phyloP scores from a whole-genome alignment of 2,797 vertebrate genomes.

The Neosilurus hyrtlii region DNA sequence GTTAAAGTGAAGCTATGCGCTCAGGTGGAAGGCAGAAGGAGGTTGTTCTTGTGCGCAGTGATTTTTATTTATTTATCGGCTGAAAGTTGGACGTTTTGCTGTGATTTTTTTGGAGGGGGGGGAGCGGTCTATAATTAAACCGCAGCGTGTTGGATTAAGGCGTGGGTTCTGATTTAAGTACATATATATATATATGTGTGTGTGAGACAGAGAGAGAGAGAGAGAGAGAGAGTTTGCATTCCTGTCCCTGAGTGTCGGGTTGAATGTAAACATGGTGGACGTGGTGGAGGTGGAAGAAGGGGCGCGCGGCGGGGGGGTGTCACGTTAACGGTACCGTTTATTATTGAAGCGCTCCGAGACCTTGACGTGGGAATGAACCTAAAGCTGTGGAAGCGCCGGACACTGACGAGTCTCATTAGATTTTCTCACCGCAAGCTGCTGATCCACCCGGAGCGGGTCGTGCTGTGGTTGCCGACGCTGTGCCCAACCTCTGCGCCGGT shows the following conservation, averaged over 20 bases:
- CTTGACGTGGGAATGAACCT: slow-evolving; percentile 52
- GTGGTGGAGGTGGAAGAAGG: slow-evolving; percentile 33
- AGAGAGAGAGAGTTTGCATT: not conserved
- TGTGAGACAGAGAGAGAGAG: too few relatives aligned
- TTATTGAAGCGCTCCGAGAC: slow-evolving; percentile 43
- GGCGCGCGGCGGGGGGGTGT: slow-evolving; percentile 37
- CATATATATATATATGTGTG: not conserved
- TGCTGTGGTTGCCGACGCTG: not conserved
- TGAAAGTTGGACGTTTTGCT: not conserved
- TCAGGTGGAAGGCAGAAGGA: slow-evolving; percentile 38
- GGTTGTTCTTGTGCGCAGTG: slow-evolving; percentile 53
- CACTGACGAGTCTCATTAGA: not conserved
- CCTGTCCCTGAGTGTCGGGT: not conserved
- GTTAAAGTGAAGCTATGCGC: not conserved
- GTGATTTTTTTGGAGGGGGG: too few relatives aligned
- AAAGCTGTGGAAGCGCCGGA: slow-evolving; percentile 26
- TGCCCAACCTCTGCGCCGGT: not conserved
- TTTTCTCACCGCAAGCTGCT: not conserved
- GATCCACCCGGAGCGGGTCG: not conserved
- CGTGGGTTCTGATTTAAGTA: too few relatives aligned
- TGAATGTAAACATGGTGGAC: slow-evolving; percentile 8
- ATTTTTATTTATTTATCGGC: too few relatives aligned
- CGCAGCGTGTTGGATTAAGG: not conserved
- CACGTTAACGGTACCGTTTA: slow-evolving; percentile 56
- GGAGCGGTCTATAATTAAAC: too few relatives aligned